These are phyloP conservation scores for Rhopalosiphum maidis DNA, from an alignment of 1,140 invertebrate species.

Conservation along the genomic window DNA sequence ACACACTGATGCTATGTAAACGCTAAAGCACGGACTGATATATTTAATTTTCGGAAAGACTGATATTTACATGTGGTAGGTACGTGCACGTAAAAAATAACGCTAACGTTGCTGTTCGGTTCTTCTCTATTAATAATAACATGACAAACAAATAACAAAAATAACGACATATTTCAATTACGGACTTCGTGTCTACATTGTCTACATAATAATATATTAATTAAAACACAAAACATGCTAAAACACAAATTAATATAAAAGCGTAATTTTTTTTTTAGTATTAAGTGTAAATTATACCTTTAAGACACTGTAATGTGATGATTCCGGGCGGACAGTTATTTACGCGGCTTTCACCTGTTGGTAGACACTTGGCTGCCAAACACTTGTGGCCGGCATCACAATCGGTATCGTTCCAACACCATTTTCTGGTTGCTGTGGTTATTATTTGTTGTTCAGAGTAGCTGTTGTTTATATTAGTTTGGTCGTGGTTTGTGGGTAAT, in stretches of 20 bases:
- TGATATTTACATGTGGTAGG: background rate
- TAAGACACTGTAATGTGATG: slow-evolving; percentile 54
- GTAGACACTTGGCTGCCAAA: slow-evolving; percentile 54
- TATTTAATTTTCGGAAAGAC: background rate
- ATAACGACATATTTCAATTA: background rate
- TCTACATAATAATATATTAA: slow-evolving; percentile 1
- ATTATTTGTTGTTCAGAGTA: background rate
- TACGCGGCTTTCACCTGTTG: slow-evolving; percentile 51
- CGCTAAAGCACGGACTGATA: slow-evolving; percentile 55
- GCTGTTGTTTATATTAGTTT: background rate
- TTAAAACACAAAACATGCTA: slow-evolving; percentile 23
- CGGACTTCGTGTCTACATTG: background rate
- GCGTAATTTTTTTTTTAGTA: slow-evolving; percentile 21
- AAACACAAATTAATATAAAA: slow-evolving; percentile 28
- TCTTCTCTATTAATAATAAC: background rate
- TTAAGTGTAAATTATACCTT: slow-evolving; percentile 57
- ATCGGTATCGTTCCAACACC: slow-evolving; percentile 52
- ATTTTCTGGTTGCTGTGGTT: slow-evolving; percentile 46
- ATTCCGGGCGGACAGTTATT: slow-evolving; percentile 53
- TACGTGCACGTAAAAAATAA: background rate
- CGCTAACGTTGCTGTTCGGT: background rate
- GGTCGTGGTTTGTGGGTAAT: background rate
- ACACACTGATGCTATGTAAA: background rate
- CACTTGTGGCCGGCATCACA: slow-evolving; percentile 50
- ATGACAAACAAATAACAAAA: slow-evolving; percentile 28